A percentile compares a stretch with the other conserved stretches of the same genome.
Evolutionary conservation across 2,888 invertebrate genomes (phyloP).

Genomic region (Chrysopilus asiliformis): DNA sequence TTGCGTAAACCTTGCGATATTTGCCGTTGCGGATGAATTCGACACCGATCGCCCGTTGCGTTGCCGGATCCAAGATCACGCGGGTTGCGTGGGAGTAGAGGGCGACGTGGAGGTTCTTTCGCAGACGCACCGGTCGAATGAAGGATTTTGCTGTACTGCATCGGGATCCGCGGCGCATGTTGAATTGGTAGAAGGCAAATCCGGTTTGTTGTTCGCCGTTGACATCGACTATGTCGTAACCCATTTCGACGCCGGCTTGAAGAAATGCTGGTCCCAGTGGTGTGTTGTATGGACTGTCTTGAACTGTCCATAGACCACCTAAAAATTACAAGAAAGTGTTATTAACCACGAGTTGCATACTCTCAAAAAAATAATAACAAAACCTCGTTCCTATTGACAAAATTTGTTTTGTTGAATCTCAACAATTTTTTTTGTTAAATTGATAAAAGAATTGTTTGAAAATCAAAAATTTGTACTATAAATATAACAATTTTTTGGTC

Average conservation of each 20-base stretch:
- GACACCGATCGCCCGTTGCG: constrained; percentile 63
- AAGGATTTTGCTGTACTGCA: constrained; percentile 80
- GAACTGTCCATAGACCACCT: constrained; percentile 37
- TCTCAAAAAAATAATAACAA: not conserved
- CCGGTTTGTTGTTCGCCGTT: constrained; percentile 81
- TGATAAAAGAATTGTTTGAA: no score
- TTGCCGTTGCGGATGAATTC: constrained; percentile 56
- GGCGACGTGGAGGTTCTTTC: constrained; percentile 70
- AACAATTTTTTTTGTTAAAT: no score
- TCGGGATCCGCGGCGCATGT: constrained; percentile 71
- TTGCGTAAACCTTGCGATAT: constrained; percentile 35
- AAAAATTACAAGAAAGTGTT: constrained; percentile 1
- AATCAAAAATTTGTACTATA: no score
- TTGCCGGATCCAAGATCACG: constrained; percentile 55
- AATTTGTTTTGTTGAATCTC: no score
- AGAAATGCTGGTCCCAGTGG: constrained; percentile 74
- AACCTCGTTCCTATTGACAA: no score
- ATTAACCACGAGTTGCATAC: no score
- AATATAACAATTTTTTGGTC: no score
- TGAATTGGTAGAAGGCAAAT: constrained; percentile 74
- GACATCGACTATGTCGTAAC: constrained; percentile 72
- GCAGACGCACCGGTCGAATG: constrained; percentile 58
- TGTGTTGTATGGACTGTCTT: constrained; percentile 40
- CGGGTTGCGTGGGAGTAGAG: constrained; percentile 68
- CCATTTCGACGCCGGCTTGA: constrained; percentile 85